These are phyloP conservation scores for Distichodus sexfasciatus DNA, from an alignment of 2,797 vertebrate species.

Conservation along the genomic window DNA sequence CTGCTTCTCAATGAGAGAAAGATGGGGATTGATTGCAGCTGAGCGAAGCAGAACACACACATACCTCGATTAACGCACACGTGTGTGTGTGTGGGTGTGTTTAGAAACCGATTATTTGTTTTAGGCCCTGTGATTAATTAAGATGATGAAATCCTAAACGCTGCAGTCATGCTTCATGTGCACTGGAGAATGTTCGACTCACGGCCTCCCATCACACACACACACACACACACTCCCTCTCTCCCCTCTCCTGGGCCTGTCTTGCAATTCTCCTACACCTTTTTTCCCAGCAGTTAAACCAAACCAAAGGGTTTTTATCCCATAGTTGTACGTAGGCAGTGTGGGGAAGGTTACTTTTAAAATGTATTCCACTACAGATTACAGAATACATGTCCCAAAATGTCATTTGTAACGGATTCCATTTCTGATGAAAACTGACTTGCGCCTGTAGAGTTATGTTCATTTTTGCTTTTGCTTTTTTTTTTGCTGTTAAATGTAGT, in stretches of 20 bases:
- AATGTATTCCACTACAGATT: too few relatives aligned
- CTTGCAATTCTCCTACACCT: neutral
- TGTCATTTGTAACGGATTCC: too few relatives aligned
- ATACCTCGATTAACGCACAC: too few relatives aligned
- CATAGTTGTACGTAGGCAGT: neutral
- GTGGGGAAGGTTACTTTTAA: too few relatives aligned
- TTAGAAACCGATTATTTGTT: constrained; percentile 2
- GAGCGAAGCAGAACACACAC: neutral
- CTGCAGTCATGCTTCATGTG: constrained; percentile 62
- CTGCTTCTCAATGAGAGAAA: too few relatives aligned
- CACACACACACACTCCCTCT: constrained; percentile 38
- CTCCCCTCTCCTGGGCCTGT: neutral
- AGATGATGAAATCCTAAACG: constrained; percentile 47
- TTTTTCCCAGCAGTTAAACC: neutral
- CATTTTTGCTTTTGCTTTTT: too few relatives aligned
- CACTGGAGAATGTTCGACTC: constrained; percentile 58
- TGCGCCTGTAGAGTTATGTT: too few relatives aligned
- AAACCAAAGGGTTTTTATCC: neutral
- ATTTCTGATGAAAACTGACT: too few relatives aligned
- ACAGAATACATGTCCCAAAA: too few relatives aligned
- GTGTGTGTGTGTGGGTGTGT: constrained; percentile 28
- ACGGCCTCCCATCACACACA: constrained; percentile 7
- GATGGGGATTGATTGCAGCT: too few relatives aligned
- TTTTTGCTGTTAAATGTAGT: too few relatives aligned
- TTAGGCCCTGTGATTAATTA: constrained; percentile 52